Evolutionary conservation across 2,113 vertebrate species (phyloP).

Genomic region (Crotophaga sulcirostris): DNA sequence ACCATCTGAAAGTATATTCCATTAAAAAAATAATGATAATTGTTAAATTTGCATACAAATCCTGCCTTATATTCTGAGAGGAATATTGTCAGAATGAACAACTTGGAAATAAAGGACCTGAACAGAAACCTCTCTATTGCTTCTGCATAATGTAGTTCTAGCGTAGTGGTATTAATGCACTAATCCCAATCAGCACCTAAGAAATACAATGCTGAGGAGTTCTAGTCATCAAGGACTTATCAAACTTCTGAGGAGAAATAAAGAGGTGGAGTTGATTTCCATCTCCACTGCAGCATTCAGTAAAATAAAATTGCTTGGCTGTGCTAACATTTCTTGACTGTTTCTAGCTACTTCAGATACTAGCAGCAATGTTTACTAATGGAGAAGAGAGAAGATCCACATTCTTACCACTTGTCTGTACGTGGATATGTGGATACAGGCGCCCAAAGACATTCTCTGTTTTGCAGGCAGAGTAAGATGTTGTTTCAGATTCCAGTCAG

Average conservation of each 20-base stretch:
- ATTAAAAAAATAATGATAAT: rapidly evolving
- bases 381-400: not conserved
- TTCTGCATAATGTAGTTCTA: not conserved
- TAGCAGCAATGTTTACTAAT: not conserved
- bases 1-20: not conserved
- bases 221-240: not conserved
- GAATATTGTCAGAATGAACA: not conserved
- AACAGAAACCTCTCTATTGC: not conserved
- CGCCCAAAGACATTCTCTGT: not conserved
- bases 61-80: not conserved
- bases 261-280: not conserved
- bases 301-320: not conserved
- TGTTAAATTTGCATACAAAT: not conserved
- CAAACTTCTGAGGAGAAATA: not conserved
- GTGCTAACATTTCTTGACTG: not conserved
- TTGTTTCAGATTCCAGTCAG: not conserved
- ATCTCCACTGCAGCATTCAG: rapidly evolving
- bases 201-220: not conserved
- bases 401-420: not conserved
- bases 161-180: not conserved
- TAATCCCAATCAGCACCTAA: not conserved
- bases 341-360: not conserved
- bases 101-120: not conserved
- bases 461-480: not conserved
- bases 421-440: not conserved